A percentile compares a stretch with the other conserved stretches of the same genome.
Evolutionary conservation across 2,888 invertebrate genomes (phyloP).

Genomic region (Spilarctia lutea): DNA sequence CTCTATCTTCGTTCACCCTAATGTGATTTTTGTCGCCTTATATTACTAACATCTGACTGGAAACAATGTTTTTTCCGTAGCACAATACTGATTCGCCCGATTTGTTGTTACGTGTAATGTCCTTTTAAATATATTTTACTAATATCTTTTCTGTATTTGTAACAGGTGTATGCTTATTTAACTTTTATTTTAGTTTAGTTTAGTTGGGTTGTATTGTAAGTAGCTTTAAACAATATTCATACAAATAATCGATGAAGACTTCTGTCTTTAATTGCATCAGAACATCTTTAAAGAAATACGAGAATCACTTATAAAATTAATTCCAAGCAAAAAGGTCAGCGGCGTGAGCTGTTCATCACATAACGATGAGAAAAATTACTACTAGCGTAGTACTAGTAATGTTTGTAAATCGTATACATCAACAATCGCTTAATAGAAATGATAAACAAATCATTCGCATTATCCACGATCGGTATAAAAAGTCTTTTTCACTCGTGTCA

Average conservation of each 20-base stretch:
- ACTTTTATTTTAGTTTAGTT: background rate
- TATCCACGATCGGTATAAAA: background rate
- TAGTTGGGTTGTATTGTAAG: background rate
- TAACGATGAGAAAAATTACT: background rate
- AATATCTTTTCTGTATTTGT: background rate
- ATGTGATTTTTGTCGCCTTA: conserved; percentile 3
- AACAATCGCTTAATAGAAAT: background rate
- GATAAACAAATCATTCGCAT: background rate
- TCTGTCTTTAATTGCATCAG: no score
- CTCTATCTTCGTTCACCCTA: background rate
- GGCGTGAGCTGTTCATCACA: background rate
- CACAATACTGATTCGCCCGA: background rate
- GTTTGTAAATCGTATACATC: background rate
- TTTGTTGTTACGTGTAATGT: background rate
- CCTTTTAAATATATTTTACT: background rate
- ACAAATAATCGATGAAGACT: background rate
- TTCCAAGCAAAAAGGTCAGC: background rate
- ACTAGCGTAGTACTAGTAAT: background rate
- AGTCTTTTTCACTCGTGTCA: background rate
- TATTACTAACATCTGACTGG: background rate
- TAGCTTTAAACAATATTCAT: background rate
- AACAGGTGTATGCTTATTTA: background rate
- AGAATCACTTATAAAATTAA: background rate
- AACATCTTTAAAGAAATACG: background rate
- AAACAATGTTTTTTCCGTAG: background rate